These are phyloP conservation scores for Agrochola lychnidis DNA, from an alignment of 2,888 invertebrate species.

Conservation along the genomic window DNA sequence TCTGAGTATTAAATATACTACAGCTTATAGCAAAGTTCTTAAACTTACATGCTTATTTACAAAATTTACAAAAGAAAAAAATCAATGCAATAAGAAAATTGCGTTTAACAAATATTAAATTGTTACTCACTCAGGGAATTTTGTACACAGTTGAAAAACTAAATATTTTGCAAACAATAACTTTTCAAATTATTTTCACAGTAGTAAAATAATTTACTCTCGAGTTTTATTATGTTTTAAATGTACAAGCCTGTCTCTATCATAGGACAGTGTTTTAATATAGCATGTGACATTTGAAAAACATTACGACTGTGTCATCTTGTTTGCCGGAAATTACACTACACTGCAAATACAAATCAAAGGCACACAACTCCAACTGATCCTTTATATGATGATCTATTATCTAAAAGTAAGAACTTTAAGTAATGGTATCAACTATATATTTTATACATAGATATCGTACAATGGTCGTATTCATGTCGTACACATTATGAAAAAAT, in stretches of 20 bases:
- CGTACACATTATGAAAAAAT: constrained; percentile 56
- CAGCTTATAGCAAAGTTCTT: constrained; percentile 77
- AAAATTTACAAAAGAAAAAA: constrained; percentile 81
- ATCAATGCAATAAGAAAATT: constrained; percentile 48
- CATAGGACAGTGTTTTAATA: constrained; percentile 2
- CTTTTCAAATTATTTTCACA: constrained; percentile 34
- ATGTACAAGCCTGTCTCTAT: constrained; percentile 26
- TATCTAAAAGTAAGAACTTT: constrained; percentile 65
- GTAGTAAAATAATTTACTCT: constrained; percentile 50
- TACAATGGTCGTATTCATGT: constrained; percentile 67
- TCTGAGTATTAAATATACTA: constrained; percentile 66
- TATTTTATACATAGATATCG: constrained; percentile 64
- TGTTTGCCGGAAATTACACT: constrained; percentile 30
- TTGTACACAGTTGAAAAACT: constrained; percentile 54
- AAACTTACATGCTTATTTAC: constrained; percentile 83
- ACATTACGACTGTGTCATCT: constrained; percentile 42
- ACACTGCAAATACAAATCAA: constrained; percentile 68
- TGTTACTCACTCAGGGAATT: constrained; percentile 55
- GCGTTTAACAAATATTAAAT: constrained; percentile 48
- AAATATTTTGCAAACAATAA: constrained; percentile 46
- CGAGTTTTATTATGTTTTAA: constrained; percentile 31
- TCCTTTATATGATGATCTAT: constrained; percentile 61
- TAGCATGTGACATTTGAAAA: constrained; percentile 47
- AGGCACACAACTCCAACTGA: constrained; percentile 69
- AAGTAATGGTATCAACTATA: constrained; percentile 62